phyloP scores from a whole-genome alignment of 2,888 invertebrate species.

The Drosophila affinis region DNA sequence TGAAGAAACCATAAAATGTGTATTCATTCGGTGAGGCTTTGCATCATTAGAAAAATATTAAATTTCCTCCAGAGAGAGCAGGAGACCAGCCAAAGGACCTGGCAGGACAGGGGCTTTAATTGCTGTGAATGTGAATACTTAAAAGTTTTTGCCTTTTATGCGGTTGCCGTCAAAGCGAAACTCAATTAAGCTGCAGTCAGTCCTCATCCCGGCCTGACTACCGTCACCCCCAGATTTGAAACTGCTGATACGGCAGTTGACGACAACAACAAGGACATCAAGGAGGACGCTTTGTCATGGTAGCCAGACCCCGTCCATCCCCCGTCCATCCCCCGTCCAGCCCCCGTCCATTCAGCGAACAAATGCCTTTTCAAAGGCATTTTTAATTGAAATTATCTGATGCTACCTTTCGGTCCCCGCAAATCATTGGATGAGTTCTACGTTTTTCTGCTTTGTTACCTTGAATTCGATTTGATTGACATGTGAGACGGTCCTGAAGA shows the following conservation, averaged over 20 bases:
- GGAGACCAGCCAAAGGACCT: constrained; percentile 3
- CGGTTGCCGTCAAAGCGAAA: constrained; percentile 78
- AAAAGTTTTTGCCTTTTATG: constrained; percentile 77
- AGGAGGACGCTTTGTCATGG: constrained; percentile 59
- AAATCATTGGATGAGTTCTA: constrained; percentile 40
- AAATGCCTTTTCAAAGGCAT: constrained; percentile 68
- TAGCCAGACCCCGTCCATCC: constrained; percentile 38
- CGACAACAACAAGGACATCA: constrained; percentile 60
- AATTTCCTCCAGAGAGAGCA: constrained; percentile 49
- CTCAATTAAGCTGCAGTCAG: constrained; percentile 72
- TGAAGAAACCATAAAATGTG: constrained; percentile 63
- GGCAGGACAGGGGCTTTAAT: constrained; percentile 58
- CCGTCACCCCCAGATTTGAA: constrained; percentile 58
- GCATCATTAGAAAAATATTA: constrained; percentile 70
- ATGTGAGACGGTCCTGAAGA: constrained; percentile 26
- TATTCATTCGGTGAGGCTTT: constrained; percentile 27
- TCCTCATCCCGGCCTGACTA: not conserved
- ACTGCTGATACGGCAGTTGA: constrained; percentile 70
- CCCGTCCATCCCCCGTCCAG: not conserved
- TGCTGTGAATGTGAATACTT: constrained; percentile 72
- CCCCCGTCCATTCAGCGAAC: constrained; percentile 43
- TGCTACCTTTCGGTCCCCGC: constrained; percentile 57
- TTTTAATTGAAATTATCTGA: constrained; percentile 78
- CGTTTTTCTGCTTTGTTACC: constrained; percentile 70
- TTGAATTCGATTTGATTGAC: constrained; percentile 39